Evolutionary conservation across 2,888 invertebrate species (phyloP).

Genomic region (Pseudococcus longispinus): DNA sequence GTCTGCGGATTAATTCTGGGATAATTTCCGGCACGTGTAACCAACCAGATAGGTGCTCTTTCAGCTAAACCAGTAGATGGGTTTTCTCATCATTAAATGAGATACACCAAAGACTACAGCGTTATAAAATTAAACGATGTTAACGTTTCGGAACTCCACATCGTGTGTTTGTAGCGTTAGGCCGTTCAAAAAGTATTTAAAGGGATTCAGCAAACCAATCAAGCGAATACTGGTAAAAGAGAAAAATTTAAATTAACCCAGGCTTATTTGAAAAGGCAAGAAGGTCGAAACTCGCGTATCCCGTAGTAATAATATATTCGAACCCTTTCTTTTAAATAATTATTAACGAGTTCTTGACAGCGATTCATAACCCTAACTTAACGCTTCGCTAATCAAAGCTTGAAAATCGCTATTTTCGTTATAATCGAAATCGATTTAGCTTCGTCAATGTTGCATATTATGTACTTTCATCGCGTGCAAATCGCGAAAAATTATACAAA

Average conservation of each 20-base stretch:
- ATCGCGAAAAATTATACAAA: background rate
- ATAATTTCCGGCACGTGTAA: background rate
- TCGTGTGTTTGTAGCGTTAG: too few species aligned
- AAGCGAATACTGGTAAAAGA: background rate
- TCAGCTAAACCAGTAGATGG: background rate
- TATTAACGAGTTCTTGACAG: constrained; percentile 38
- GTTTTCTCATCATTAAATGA: background rate
- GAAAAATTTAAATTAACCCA: constrained; percentile 12
- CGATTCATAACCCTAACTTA: constrained; percentile 10
- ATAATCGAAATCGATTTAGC: constrained; percentile 25
- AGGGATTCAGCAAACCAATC: background rate
- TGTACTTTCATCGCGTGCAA: background rate
- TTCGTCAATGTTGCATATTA: background rate
- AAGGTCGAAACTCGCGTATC: background rate
- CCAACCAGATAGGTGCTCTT: background rate
- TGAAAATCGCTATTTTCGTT: constrained; percentile 23
- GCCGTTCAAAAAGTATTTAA: background rate
- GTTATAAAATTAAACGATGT: background rate
- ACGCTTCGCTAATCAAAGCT: constrained; percentile 37
- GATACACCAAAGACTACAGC: background rate
- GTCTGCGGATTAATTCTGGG: background rate
- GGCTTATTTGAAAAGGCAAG: constrained; percentile 26
- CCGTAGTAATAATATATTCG: constrained; percentile 9
- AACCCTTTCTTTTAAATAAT: constrained; percentile 37
- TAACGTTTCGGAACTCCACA: background rate